Evolutionary conservation across 2,888 invertebrate genomes (phyloP), one percentile per base, ranked within the genome.

Genomic region (Chrysolina oricalcia): DNA sequence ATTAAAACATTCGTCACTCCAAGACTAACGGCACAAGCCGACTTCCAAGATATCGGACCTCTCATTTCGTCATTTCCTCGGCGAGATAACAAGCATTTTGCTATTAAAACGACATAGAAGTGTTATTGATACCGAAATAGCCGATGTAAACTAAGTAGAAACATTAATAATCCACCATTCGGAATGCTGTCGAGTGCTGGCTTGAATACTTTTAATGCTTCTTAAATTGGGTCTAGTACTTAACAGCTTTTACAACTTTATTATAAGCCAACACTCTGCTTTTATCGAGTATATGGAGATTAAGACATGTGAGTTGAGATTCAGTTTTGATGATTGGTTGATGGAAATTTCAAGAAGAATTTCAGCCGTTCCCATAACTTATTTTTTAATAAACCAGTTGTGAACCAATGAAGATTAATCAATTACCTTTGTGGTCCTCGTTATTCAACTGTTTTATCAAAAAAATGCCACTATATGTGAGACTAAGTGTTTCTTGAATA

Each of bases 231-330:
- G 72, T 72, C 75, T 75, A 69, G 71, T 65, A 64, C 75, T 75
- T 72, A 75, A 75, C 75, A 69, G 75, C 75, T 72, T 75, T 75
- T 72, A 75, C 75, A 75, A 72, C 72, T 75, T 75, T 72, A 75
- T 75, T 75, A 75, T 66, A 70, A 71, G 70, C 75, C 68, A 53
- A 68, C 68, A 68, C 68, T 68, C 72, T 23, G 64, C 53, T 69
- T 68, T 75, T 69, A 72, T 72, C 71, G 56, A 27, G 43, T 64
- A 68, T 46, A 68, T 63, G 69, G 27, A 59, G 59, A 59, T 59
- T 59, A 59, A 59, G 35, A 59, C 35, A 27, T 59, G 53, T 59
- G 59, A 35, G 59, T 59, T 53, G 53, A 21, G 56, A 56, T 68
- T 68, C 19, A 68, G 68, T 68, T 50, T 19, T 68, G 53, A 68